A percentile compares a stretch with the other conserved stretches of the same genome.
Conservation (phyloP, 2,113 vertebrate species). For the Cyprinus carpio region DNA sequence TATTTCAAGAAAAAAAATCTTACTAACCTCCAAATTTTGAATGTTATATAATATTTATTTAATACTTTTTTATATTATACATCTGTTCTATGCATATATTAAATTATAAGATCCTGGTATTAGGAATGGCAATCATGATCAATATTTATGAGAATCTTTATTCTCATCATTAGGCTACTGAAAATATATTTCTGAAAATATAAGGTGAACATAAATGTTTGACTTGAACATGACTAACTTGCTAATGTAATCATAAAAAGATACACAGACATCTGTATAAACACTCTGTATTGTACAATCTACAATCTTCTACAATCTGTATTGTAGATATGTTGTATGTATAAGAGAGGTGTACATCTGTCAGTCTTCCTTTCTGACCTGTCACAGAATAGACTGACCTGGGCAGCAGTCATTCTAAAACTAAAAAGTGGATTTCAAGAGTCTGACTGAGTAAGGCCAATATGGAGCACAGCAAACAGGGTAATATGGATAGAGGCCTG, state of each 20-base stretch:
- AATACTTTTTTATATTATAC: too few species aligned
- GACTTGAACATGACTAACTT: not conserved
- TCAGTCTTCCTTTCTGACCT: not conserved
- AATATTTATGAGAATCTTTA: not conserved
- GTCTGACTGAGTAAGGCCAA: slow-evolving; percentile 28
- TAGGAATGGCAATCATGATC: not conserved
- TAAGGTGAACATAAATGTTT: not conserved
- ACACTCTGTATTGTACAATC: not conserved
- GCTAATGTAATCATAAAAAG: not conserved
- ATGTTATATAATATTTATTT: too few species aligned
- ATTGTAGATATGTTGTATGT: not conserved
- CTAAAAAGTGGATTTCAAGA: slow-evolving; percentile 29
- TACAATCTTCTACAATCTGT: not conserved
- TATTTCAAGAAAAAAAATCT: too few species aligned
- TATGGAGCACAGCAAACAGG: slow-evolving; percentile 27
- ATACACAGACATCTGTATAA: not conserved
- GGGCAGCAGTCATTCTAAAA: slow-evolving; percentile 10
- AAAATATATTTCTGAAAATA: not conserved
- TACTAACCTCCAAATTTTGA: too few species aligned
- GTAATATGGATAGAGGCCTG: slow-evolving; percentile 9
- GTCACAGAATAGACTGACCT: slow-evolving; percentile 24
- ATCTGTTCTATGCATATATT: not conserved
- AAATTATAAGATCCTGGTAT: not conserved
- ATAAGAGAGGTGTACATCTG: not conserved
- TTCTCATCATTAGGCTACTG: not conserved